Conservation (phyloP, 2,888 invertebrate species). For the Tenthredo notha region DNA sequence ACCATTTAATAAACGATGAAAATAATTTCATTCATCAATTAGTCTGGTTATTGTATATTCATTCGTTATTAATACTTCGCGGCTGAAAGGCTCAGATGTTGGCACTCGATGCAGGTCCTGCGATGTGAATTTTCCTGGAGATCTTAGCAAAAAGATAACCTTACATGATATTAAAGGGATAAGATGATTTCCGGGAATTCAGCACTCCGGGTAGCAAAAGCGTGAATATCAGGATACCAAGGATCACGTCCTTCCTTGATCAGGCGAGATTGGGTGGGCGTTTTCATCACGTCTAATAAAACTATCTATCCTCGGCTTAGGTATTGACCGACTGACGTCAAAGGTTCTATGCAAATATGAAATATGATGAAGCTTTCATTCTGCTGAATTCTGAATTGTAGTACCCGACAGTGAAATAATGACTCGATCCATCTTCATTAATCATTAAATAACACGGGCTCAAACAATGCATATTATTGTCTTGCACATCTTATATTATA, state of each 20-base stretch:
- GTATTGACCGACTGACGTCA: background rate
- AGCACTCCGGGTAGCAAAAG: background rate
- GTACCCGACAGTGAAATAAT: background rate
- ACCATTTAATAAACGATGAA: background rate
- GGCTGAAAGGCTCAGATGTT: background rate
- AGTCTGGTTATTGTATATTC: background rate
- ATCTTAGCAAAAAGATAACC: background rate
- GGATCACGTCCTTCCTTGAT: background rate
- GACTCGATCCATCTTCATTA: background rate
- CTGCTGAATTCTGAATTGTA: slow-evolving; percentile 8
- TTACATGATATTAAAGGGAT: background rate
- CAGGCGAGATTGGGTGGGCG: slow-evolving; percentile 2
- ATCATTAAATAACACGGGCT: background rate
- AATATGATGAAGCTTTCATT: background rate
- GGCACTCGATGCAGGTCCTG: background rate
- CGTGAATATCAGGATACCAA: background rate
- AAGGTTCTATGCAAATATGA: slow-evolving; percentile 27
- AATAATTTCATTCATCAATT: background rate
- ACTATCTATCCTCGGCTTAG: background rate
- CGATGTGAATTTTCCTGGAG: background rate
- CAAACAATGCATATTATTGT: background rate
- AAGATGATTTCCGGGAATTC: background rate
- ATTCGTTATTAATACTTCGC: background rate
- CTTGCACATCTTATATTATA: background rate
- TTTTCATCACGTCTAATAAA: slow-evolving; percentile 27